phyloP scores from a whole-genome alignment of 2,113 vertebrate species.

The Lophochroa leadbeateri region DNA sequence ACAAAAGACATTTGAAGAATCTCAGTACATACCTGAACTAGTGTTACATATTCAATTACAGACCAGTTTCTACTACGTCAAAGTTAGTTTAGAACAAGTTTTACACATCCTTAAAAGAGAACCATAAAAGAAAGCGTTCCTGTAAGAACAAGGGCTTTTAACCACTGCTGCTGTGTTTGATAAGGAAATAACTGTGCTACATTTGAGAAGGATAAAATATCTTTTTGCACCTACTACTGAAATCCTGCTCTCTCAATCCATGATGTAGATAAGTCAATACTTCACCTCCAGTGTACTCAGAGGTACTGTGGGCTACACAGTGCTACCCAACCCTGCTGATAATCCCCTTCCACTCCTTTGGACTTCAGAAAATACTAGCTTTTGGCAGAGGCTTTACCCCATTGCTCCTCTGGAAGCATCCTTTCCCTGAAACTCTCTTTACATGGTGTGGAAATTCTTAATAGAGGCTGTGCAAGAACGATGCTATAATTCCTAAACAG shows the following conservation, averaged over 20 bases:
- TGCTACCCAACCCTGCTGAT: not conserved
- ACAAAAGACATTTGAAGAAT: not conserved
- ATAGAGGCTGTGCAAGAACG: not conserved
- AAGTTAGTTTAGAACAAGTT: conserved; percentile 49
- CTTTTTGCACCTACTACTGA: not conserved
- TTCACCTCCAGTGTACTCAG: not conserved
- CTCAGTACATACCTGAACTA: conserved; percentile 34
- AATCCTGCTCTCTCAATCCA: not conserved
- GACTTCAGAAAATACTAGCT: not conserved
- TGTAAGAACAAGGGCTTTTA: conserved; percentile 28
- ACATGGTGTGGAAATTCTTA: not conserved
- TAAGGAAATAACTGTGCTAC: not conserved
- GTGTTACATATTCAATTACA: conserved; percentile 29
- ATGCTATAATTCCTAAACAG: not conserved
- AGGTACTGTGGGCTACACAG: not conserved
- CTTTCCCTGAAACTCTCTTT: not conserved
- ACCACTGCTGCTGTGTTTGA: not conserved
- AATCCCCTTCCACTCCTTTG: not conserved
- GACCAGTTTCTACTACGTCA: conserved; percentile 39
- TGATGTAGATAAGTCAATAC: not conserved
- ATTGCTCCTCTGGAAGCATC: not conserved
- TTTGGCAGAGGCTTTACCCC: not conserved
- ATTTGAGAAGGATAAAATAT: not conserved
- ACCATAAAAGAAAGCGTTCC: not conserved
- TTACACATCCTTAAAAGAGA: conserved; percentile 39